Percentiles rank a stretch among this genome's conserved stretches.
Conservation (phyloP, 2,113 vertebrate genomes). For the Ochotona curzoniae region DNA sequence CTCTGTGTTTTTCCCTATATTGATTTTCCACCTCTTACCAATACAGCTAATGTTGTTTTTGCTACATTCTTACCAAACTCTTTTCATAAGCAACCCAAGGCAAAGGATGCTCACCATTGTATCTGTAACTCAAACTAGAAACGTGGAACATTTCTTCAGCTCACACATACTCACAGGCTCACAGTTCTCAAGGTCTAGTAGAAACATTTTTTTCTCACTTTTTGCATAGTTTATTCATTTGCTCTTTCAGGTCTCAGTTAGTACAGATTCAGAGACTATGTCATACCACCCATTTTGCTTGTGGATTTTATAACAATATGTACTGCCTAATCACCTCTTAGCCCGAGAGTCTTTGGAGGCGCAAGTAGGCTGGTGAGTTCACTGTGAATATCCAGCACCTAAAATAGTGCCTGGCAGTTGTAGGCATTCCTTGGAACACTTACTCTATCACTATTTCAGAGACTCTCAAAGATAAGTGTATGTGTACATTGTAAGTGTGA, state of each 20-base stretch:
- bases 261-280: not conserved
- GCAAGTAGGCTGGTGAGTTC: not conserved
- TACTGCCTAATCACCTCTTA: not conserved
- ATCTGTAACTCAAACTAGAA: not conserved
- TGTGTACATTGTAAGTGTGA: not conserved
- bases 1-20: not conserved
- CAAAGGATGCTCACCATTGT: not conserved
- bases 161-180: too few relatives aligned
- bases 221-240: not conserved
- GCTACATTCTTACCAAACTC: not conserved
- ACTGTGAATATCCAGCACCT: not conserved
- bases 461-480: not conserved
- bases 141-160: not conserved
- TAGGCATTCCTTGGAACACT: not conserved
- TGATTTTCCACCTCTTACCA: not conserved
- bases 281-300: not conserved
- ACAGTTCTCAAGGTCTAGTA: too few relatives aligned
- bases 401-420: not conserved
- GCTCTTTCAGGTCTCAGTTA: not conserved
- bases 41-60: not conserved
- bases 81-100: not conserved
- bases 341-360: not conserved
- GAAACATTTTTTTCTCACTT: not conserved
- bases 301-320: not conserved
- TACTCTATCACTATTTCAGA: not conserved